Evolutionary conservation across 2,113 vertebrate species (phyloP).

Genomic region (Chlorodrepanis virens): DNA sequence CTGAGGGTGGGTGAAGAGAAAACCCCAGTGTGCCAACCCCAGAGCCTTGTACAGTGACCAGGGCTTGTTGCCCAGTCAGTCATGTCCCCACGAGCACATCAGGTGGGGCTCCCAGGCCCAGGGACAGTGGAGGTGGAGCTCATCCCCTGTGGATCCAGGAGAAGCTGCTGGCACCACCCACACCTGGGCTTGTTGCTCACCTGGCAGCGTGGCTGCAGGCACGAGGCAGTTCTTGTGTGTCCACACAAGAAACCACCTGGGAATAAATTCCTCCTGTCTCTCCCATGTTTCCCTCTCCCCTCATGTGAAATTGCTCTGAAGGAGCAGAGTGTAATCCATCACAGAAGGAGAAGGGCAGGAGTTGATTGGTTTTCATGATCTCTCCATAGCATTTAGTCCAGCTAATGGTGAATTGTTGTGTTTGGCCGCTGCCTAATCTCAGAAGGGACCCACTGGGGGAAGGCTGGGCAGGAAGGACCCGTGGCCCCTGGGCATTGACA

Average conservation of each 20-base stretch:
- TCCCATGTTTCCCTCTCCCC: neutral
- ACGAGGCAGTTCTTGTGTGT: neutral
- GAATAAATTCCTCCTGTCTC: neutral
- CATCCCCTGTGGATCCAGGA: neutral
- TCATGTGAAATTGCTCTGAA: neutral
- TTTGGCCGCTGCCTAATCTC: neutral
- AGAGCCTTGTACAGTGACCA: accelerated
- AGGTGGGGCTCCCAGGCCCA: neutral
- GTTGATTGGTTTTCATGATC: slow-evolving; percentile 8
- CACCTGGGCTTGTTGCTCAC: neutral
- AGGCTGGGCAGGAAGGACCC: neutral
- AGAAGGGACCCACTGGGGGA: neutral
- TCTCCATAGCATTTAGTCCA: neutral
- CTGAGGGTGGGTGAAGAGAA: neutral
- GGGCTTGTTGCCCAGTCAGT: neutral
- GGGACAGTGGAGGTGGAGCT: neutral
- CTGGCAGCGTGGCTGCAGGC: accelerated
- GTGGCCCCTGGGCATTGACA: neutral
- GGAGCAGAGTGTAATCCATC: neutral
- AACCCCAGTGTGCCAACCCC: accelerated
- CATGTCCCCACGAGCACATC: accelerated
- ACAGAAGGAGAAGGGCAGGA: neutral
- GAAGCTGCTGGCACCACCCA: neutral
- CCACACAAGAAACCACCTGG: neutral
- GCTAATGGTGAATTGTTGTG: neutral